Evolutionary conservation across 2,888 invertebrate species (phyloP).

Genomic region (Nebria salina): DNA sequence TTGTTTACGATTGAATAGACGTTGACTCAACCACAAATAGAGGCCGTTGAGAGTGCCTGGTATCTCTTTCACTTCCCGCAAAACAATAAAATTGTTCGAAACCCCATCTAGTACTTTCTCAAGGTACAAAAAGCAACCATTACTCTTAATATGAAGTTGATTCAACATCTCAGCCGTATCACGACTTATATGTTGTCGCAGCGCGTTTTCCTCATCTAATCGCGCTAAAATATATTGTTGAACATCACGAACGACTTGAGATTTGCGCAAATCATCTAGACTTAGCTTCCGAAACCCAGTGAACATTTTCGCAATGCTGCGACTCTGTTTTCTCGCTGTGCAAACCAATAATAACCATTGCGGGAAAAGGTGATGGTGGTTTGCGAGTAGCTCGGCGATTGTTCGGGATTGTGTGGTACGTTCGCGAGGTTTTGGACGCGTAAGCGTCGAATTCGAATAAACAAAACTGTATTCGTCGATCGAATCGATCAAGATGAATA

Average conservation of each 20-base stretch:
- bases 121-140: conserved; percentile 88
- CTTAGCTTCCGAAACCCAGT: conserved; percentile 90
- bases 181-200: conserved; percentile 87
- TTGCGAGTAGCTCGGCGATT: conserved; percentile 85
- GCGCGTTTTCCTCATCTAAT: conserved; percentile 87
- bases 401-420: conserved; percentile 67
- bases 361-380: conserved; percentile 90
- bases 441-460: conserved; percentile 67
- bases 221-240: conserved; percentile 93
- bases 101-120: conserved; percentile 92
- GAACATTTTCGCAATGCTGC: conserved; percentile 83
- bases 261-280: conserved; percentile 88
- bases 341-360: conserved; percentile 92
- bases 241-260: conserved; percentile 92
- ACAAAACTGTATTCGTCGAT: conserved; percentile 83
- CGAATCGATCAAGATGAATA: conserved; percentile 90
- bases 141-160: conserved; percentile 94
- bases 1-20: conserved; percentile 88
- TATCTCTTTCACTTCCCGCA: conserved; percentile 91
- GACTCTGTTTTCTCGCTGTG: conserved; percentile 86
- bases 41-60: conserved; percentile 95
- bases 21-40: conserved; percentile 93
- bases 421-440: conserved; percentile 64
- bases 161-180: conserved; percentile 95
- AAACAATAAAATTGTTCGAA: conserved; percentile 90